A percentile compares a stretch with the other conserved stretches of the same genome.
Evolutionary conservation across 2,888 invertebrate genomes (phyloP).

Genomic region (Drosophila pegasa): DNA sequence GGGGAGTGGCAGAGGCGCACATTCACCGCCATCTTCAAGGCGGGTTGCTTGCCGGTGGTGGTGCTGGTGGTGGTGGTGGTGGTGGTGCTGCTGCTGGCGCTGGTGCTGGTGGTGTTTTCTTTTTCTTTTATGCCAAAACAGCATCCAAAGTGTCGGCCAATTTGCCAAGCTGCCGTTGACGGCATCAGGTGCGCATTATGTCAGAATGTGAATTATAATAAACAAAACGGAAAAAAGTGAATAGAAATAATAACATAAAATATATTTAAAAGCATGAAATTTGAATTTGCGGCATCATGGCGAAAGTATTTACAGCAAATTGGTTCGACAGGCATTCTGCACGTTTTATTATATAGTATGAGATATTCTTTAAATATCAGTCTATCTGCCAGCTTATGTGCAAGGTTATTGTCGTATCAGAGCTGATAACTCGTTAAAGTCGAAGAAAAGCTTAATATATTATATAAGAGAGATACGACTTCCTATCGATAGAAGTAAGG

Average conservation of each 20-base stretch:
- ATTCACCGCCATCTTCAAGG: conserved; percentile 4
- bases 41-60: too few species aligned
- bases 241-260: conserved; percentile 43
- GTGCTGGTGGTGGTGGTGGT: too few species aligned
- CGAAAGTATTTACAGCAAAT: conserved; percentile 29
- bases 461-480: too few species aligned
- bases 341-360: too few species aligned
- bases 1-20: not conserved
- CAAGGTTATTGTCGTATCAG: too few species aligned
- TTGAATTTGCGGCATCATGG: conserved; percentile 32
- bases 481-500: too few species aligned
- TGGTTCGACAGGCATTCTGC: not conserved
- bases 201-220: conserved; percentile 68
- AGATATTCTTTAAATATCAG: too few species aligned
- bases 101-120: too few species aligned
- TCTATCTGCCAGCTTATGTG: too few species aligned
- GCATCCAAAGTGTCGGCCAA: conserved; percentile 59
- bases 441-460: too few species aligned
- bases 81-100: too few species aligned
- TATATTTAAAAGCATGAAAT: conserved; percentile 44
- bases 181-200: conserved; percentile 77
- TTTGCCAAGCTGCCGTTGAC: conserved; percentile 49
- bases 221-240: conserved; percentile 27
- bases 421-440: too few species aligned
- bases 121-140: conserved; percentile 25